phyloP scores from a whole-genome alignment of 2,797 vertebrate genomes.

The Artibeus lituratus region DNA sequence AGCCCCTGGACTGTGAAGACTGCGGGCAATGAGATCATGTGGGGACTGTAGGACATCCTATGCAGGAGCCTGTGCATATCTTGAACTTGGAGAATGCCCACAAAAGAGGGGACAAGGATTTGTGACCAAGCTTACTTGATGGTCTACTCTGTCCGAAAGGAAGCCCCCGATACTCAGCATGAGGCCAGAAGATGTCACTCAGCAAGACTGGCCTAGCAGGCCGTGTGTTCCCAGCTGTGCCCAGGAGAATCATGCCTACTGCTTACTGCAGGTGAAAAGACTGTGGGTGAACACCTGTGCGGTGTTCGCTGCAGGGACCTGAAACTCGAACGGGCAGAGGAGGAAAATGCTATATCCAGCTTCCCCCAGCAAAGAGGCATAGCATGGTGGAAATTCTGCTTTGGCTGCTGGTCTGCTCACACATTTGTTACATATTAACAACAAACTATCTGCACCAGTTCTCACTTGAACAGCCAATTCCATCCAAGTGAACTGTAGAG shows the following conservation, averaged over 20 bases:
- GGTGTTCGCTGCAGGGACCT: neutral
- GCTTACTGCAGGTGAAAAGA: neutral
- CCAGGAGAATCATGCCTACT: neutral
- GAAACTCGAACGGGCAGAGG: neutral
- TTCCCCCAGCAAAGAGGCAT: neutral
- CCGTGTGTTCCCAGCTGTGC: neutral
- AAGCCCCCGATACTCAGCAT: neutral
- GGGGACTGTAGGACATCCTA: neutral
- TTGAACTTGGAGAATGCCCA: neutral
- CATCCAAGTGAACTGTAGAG: constrained; percentile 12
- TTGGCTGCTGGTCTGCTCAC: neutral
- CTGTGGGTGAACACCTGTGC: neutral
- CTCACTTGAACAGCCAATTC: constrained; percentile 30
- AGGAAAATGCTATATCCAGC: neutral
- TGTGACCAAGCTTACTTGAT: neutral
- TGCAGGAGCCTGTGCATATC: neutral
- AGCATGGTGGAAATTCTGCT: neutral
- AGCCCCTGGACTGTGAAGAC: neutral
- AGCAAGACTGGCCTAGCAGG: neutral
- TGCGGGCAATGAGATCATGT: neutral
- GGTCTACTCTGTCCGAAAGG: neutral
- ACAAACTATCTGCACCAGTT: constrained; percentile 43
- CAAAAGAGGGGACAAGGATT: neutral
- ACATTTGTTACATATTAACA: constrained; percentile 39
- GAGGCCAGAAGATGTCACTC: neutral